These are phyloP conservation scores for Gallinago media DNA, from an alignment of 2,113 vertebrate species.

Conservation along the genomic window DNA sequence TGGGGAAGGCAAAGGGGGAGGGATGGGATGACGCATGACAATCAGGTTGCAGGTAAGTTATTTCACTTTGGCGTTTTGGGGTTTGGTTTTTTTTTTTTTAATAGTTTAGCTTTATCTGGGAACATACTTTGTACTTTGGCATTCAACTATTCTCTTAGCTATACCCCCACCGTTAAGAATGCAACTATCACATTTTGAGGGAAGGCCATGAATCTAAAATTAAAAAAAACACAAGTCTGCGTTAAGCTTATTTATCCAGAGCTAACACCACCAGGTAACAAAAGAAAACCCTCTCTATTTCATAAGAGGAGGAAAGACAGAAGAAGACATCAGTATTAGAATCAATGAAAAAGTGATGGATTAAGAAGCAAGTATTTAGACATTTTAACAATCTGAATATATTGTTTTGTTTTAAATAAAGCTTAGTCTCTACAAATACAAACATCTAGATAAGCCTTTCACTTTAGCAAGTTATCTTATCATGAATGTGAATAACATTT, in stretches of 20 bases:
- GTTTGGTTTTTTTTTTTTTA: neutral
- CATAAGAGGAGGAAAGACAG: neutral
- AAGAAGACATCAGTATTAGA: neutral
- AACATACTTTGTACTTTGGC: neutral
- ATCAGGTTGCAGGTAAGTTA: neutral
- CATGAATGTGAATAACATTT: neutral
- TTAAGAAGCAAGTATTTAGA: neutral
- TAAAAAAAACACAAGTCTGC: neutral
- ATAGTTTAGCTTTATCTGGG: neutral
- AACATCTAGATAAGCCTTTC: neutral
- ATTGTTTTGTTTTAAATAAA: neutral
- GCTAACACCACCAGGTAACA: neutral
- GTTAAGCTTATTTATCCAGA: neutral
- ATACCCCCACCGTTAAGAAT: neutral
- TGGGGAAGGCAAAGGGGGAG: no score
- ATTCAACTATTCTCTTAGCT: neutral
- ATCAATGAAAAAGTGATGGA: neutral
- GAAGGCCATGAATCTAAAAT: neutral
- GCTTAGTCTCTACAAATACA: neutral
- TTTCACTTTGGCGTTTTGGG: neutral
- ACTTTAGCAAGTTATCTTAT: neutral
- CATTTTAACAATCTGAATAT: neutral
- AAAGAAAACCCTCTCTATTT: rapidly evolving
- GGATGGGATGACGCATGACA: rapidly evolving
- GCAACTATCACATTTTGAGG: neutral